Percentiles rank a stretch among this genome's conserved stretches.
These are phyloP conservation scores for Okamejei kenojei DNA, from an alignment of 2,797 vertebrate genomes.

Conservation along the genomic window DNA sequence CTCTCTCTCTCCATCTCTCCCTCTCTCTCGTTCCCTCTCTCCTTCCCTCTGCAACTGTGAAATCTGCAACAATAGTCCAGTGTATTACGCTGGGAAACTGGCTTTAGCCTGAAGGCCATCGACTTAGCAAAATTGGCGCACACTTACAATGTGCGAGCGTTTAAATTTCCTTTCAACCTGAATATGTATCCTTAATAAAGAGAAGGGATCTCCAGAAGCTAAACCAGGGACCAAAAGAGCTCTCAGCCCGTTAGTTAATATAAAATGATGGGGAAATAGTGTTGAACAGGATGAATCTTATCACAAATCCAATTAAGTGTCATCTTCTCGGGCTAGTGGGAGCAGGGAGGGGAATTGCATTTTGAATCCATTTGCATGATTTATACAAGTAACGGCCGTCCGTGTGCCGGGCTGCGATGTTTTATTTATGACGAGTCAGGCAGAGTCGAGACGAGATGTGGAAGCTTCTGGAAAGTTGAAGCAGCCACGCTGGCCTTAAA, in stretches of 20 bases:
- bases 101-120: neutral
- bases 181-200: neutral
- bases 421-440: constrained; percentile 73
- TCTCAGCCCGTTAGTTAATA: constrained; percentile 18
- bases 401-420: constrained; percentile 61
- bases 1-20: too few species aligned
- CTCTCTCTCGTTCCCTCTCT: too few species aligned
- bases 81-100: too few species aligned
- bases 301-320: constrained; percentile 60
- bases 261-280: constrained; percentile 43
- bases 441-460: constrained; percentile 54
- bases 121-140: neutral
- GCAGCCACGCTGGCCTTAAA: constrained; percentile 47
- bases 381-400: constrained; percentile 63
- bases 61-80: neutral
- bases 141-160: neutral
- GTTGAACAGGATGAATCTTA: constrained; percentile 46
- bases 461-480: constrained; percentile 55
- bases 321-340: constrained; percentile 51
- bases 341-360: constrained; percentile 61
- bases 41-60: neutral
- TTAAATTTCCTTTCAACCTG: neutral
- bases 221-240: neutral
- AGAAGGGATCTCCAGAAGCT: neutral
- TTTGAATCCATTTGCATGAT: constrained; percentile 72